Evolutionary conservation across 2,888 invertebrate species (phyloP).

Genomic region (Sarcophaga rosellei): DNA sequence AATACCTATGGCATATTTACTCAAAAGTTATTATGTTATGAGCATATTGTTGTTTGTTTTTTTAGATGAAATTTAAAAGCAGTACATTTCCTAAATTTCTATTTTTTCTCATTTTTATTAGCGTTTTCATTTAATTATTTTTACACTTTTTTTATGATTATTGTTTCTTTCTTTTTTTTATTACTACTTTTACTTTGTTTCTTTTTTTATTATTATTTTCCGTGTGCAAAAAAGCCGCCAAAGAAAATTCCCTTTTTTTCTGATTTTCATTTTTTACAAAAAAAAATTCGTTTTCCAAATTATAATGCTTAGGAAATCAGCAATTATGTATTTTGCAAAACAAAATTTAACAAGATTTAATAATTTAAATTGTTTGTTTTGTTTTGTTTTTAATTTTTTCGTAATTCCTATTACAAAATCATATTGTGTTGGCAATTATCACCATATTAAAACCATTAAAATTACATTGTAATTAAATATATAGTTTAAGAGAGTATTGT

Average conservation of each 20-base stretch:
- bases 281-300: background rate
- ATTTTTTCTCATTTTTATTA: too few relatives aligned
- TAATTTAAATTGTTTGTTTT: background rate
- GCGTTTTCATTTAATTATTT: too few relatives aligned
- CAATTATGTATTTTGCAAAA: background rate
- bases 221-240: background rate
- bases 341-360: background rate
- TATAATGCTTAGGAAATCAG: background rate
- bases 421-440: background rate
- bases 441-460: too few relatives aligned
- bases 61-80: too few relatives aligned
- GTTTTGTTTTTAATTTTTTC: background rate
- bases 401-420: background rate
- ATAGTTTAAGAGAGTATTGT: too few relatives aligned
- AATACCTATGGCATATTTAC: too few relatives aligned
- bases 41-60: too few relatives aligned
- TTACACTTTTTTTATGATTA: background rate
- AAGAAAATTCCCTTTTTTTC: background rate
- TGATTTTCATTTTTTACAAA: background rate
- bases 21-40: too few relatives aligned
- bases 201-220: background rate
- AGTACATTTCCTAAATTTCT: too few relatives aligned
- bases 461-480: too few relatives aligned
- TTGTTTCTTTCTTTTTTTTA: background rate
- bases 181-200: background rate